These are phyloP conservation scores for Triplophysa tibetana DNA, from an alignment of 2,113 vertebrate species.

Conservation along the genomic window DNA sequence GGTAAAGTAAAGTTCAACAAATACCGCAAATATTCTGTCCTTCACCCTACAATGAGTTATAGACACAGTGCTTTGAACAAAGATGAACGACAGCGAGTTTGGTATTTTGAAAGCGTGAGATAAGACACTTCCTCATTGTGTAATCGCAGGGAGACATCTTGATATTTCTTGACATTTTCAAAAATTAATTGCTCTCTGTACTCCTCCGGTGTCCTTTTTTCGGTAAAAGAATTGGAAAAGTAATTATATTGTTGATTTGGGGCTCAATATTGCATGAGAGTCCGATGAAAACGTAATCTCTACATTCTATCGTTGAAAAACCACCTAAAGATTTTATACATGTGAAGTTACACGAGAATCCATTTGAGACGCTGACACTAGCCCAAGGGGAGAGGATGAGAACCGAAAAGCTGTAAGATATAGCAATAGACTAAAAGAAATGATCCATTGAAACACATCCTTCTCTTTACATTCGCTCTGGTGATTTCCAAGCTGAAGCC, in stretches of 20 bases:
- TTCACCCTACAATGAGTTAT: too few relatives aligned
- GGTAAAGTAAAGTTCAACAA: too few relatives aligned
- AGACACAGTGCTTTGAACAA: neutral
- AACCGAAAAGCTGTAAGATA: neutral
- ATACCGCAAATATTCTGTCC: too few relatives aligned
- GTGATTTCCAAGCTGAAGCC: constrained; percentile 43
- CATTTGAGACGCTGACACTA: neutral
- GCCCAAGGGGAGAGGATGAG: constrained; percentile 51
- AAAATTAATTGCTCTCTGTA: constrained; percentile 45
- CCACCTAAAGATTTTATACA: neutral
- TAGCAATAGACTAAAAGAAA: constrained; percentile 24
- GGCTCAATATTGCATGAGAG: neutral
- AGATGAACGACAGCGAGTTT: constrained; percentile 14
- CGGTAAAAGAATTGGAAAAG: neutral
- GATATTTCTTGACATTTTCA: constrained; percentile 64
- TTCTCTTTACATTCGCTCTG: constrained; percentile 71
- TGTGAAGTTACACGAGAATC: neutral
- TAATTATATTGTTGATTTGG: constrained; percentile 24
- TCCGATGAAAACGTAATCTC: neutral
- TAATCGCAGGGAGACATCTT: constrained; percentile 52
- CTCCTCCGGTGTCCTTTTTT: constrained; percentile 11
- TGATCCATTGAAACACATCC: constrained; percentile 71
- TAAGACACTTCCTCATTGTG: constrained; percentile 37
- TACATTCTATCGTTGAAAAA: neutral
- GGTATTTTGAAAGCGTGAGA: constrained; percentile 45